Base-by-base conservation (phyloP, 2,888 invertebrate genomes). In the Brachylomia viminalis region DNA sequence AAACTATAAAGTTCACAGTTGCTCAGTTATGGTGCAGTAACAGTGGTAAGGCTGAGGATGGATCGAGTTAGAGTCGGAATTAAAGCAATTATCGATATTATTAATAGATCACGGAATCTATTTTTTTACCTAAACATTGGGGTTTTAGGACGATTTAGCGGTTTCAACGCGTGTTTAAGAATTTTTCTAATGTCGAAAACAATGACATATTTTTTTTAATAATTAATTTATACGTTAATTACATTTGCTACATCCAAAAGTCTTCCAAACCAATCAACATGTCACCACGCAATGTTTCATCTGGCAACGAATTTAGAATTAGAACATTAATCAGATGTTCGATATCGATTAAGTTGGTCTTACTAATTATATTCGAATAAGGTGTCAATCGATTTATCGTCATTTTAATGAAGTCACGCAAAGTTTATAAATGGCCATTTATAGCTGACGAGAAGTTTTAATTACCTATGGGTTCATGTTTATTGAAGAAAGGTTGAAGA, bases 11-110 rank as follows among this genome's bases (percentile, higher is more conserved):
- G 89, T 82, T 81, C 81, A 75, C 77, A 77, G 72, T 91, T 65
- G 47, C 42, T 56, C 59, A 73, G 15, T 45, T 56, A 13, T 61
- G 64, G 30, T 65, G 65, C 67, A 69, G 15, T 8, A 59, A 27
- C 11, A 42, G 85, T 87, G 76, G 79, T 77, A 81, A 72, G 75
- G 79, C 79, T 83, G 70, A 91, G 92, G 93, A 92, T 92, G 90
- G 86, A 92, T 90, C 87, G 90, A 91, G 88, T 91, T 91, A 88
- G 87, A 91, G 91, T 92, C 90, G 90, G 90, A 93, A 91, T 92
- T 86, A 90, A 90, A 90, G 88, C 89, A 92, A 93, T 94, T 94
- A 93, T 88, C 82, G 90, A 90, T 88, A 87, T 89, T 80, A 82
- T 84, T 83, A 79, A 89, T 88, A 82, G 84, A 85, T 85, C 77